Percentiles rank a stretch among this genome's conserved stretches.
These are phyloP conservation scores for Bombus picipes DNA, from an alignment of 1,140 invertebrate species.

Conservation along the genomic window DNA sequence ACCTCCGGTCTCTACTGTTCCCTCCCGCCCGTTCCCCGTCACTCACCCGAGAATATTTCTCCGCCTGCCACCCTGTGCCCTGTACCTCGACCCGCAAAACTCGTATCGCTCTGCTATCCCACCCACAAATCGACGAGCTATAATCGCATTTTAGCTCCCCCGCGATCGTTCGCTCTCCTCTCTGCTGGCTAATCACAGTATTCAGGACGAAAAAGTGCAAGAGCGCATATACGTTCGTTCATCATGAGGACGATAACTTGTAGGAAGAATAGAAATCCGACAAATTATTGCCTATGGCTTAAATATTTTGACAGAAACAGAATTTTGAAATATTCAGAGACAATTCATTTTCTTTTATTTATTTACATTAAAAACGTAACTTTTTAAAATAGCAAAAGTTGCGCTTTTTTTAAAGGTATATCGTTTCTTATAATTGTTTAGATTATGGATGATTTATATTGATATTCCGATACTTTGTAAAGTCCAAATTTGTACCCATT, in stretches of 20 bases:
- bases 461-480: neutral
- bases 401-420: neutral
- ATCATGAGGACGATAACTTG: neutral
- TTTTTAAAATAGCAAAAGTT: neutral
- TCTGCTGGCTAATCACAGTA: constrained; percentile 26
- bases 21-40: constrained; percentile 63
- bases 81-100: constrained; percentile 67
- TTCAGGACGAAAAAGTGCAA: constrained; percentile 28
- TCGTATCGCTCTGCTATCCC: constrained; percentile 58
- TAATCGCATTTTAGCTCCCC: constrained; percentile 48
- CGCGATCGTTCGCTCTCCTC: neutral
- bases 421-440: no score
- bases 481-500: no score
- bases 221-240: neutral
- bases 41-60: constrained; percentile 71
- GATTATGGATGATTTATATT: no score
- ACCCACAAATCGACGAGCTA: constrained; percentile 51
- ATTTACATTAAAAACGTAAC: neutral
- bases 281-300: neutral
- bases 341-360: no score
- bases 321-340: neutral
- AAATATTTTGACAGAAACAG: neutral
- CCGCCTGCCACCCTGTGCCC: constrained; percentile 65
- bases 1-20: constrained; percentile 74
- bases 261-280: neutral